These are phyloP conservation scores for Holacanthus passer DNA, from an alignment of 2,113 vertebrate species.

Conservation along the genomic window DNA sequence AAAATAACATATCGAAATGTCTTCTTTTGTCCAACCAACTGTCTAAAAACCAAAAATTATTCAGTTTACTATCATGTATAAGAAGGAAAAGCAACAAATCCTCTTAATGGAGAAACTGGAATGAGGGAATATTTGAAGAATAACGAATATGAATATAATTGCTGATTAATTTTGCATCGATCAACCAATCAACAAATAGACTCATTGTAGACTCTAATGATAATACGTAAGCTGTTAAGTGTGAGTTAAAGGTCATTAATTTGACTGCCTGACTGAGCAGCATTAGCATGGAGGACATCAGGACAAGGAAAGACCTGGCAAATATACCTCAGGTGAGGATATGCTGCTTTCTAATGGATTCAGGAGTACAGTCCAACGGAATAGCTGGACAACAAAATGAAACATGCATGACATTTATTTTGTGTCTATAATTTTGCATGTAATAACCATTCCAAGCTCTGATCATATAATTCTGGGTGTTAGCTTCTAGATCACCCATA, in stretches of 20 bases:
- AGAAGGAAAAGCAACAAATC: neutral
- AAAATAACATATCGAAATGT: neutral
- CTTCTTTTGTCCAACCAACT: neutral
- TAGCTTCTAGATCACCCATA: too few species aligned
- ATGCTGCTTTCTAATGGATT: too few species aligned
- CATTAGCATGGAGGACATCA: too few species aligned
- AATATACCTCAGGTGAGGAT: neutral
- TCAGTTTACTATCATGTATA: neutral
- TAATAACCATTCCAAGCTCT: too few species aligned
- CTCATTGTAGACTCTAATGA: neutral
- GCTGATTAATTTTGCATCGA: neutral
- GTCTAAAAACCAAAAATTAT: neutral
- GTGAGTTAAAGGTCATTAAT: neutral
- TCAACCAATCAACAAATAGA: neutral
- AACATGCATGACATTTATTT: too few species aligned
- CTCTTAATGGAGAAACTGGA: too few species aligned
- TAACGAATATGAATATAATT: neutral
- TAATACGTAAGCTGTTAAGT: neutral
- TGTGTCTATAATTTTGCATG: too few species aligned
- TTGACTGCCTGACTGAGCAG: neutral
- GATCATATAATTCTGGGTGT: too few species aligned
- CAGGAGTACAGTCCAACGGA: too few species aligned
- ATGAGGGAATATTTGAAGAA: too few species aligned
- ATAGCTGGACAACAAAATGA: too few species aligned
- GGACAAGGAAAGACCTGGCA: neutral